These are phyloP conservation scores for Pseudanteris insignis DNA, from an alignment of 2,888 invertebrate species.

Conservation along the genomic window DNA sequence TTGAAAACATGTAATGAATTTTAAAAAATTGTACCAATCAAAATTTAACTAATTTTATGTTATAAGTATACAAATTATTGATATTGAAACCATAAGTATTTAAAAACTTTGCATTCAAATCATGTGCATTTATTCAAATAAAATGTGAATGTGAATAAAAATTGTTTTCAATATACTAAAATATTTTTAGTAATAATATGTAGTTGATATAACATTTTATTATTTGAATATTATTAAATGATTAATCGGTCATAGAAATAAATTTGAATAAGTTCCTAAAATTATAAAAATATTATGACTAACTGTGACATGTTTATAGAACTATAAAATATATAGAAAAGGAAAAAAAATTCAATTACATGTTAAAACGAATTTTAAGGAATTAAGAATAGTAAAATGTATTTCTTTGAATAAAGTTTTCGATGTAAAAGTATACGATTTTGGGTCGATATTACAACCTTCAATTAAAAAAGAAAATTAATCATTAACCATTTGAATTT, in stretches of 20 bases:
- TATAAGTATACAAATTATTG: too few species aligned
- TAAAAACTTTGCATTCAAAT: too few species aligned
- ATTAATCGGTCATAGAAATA: slow-evolving; percentile 11
- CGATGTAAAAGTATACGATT: too few species aligned
- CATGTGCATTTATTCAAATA: too few species aligned
- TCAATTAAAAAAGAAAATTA: too few species aligned
- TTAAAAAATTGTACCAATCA: too few species aligned
- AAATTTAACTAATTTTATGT: too few species aligned
- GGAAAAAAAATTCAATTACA: slow-evolving; percentile 1
- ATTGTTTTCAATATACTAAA: too few species aligned
- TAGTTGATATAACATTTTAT: background rate
- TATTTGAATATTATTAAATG: slow-evolving; percentile 6
- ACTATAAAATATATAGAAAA: background rate
- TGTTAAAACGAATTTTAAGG: background rate
- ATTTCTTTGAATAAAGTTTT: slow-evolving; percentile 33
- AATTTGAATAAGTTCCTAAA: slow-evolving; percentile 21
- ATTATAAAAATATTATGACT: slow-evolving; percentile 12
- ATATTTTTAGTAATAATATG: background rate
- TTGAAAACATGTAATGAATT: too few species aligned
- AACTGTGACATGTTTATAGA: slow-evolving; percentile 15
- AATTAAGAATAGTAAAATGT: slow-evolving; percentile 21
- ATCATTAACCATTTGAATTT: background rate
- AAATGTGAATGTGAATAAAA: too few species aligned
- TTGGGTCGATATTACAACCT: too few species aligned
- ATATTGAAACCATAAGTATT: too few species aligned